Evolutionary conservation across 2,888 invertebrate species (phyloP), one percentile per base, ranked within the genome.

Genomic region (Morpho achilles): DNA sequence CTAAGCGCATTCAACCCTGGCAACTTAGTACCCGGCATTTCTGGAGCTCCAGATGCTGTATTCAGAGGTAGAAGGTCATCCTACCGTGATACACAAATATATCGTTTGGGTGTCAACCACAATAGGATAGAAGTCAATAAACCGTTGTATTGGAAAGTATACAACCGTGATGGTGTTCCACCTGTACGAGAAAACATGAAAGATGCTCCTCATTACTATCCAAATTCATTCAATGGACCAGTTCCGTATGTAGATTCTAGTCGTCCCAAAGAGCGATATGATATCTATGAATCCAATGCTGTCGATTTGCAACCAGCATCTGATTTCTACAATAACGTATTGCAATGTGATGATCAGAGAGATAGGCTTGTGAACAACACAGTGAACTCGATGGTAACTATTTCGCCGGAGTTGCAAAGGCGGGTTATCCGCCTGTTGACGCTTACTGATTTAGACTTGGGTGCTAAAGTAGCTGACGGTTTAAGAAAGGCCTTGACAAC

Each of bases 1-100:
- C 71, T 71, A 62, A 62, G 70, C 50, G 80, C 80, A 3, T 81
- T 75, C 43, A 76, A 73, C 67, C 84, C 85, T n/a, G 75, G 67
- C 1, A 80, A 80, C 59, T 68, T 87, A 56, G 85, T 87, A 2
- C 86, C 86, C 2, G 87, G 87, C 44, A 85, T 87, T 53, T 71
- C 79, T 8, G 84, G 82, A 4, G 82, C 84, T 8, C 61, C 73
- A 3, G 86, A 86, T 58, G 51, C 60, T 1, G 50, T 84, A 53
- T 87, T 77, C 54, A 80, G 76, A 69, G 69, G 69, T 2, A 75
- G 86, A 42, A 69, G 72, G 22, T 10, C 83, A 3, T 72, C 76
- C 8, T 85, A 86, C 53, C 64, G 72, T 0, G 79, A 83, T 45
- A 64, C 85, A 7, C 84, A 81, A 63, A 77, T 43, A 43, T 43